Evolutionary conservation across 2,888 invertebrate genomes (phyloP).

Genomic region (Ectemnius cavifrons): DNA sequence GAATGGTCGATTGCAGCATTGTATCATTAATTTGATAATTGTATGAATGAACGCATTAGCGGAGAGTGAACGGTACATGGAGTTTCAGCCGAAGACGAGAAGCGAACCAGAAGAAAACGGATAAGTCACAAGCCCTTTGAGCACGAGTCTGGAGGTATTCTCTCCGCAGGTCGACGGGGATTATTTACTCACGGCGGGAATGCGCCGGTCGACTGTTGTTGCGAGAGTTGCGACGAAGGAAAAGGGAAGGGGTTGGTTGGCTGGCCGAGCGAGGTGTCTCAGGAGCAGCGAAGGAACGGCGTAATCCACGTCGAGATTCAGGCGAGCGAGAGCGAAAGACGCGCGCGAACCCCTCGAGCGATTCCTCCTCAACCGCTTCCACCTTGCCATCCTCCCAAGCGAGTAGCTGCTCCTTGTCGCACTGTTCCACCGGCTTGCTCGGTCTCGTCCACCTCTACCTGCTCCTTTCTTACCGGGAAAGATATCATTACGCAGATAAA

Average conservation of each 20-base stretch:
- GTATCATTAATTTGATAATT: too few species aligned
- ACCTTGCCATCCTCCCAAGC: too few species aligned
- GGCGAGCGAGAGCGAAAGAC: constrained; percentile 25
- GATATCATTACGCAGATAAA: constrained; percentile 71
- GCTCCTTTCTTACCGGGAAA: constrained; percentile 20
- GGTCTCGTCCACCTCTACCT: not conserved
- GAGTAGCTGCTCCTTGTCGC: too few species aligned
- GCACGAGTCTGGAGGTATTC: not conserved
- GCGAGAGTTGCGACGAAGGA: constrained; percentile 46
- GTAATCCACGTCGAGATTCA: constrained; percentile 51
- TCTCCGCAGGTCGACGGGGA: constrained; percentile 43
- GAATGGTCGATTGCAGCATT: too few species aligned
- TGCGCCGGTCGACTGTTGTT: constrained; percentile 53
- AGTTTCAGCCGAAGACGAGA: too few species aligned
- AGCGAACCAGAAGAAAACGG: too few species aligned
- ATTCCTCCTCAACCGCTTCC: not conserved
- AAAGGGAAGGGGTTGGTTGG: too few species aligned
- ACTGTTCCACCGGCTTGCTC: too few species aligned
- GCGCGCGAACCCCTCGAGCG: constrained; percentile 29
- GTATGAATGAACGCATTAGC: too few species aligned
- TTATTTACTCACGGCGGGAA: constrained; percentile 64
- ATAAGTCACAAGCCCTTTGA: constrained; percentile 19
- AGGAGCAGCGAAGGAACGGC: constrained; percentile 12
- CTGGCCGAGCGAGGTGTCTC: too few species aligned
- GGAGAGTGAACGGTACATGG: too few species aligned